A percentile compares a stretch with the other conserved stretches of the same genome.
phyloP scores from a whole-genome alignment of 2,888 invertebrate genomes.

The Drosophila yooni region DNA sequence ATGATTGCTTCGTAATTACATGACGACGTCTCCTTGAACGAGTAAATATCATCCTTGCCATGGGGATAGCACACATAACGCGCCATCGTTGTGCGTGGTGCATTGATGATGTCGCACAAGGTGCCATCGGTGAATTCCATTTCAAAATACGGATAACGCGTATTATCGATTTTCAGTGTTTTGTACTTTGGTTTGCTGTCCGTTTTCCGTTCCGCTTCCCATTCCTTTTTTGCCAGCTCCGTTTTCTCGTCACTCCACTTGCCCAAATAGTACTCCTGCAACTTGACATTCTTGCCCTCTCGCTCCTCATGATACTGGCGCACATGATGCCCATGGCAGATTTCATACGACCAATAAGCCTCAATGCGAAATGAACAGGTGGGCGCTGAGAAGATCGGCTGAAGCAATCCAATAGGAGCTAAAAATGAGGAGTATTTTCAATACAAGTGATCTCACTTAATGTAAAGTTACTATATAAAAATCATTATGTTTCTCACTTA shows the following conservation, averaged over 20 bases:
- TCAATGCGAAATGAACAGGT: slow-evolving; percentile 94
- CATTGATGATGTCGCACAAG: slow-evolving; percentile 94
- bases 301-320: slow-evolving; percentile 98
- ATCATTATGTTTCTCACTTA: slow-evolving; percentile 36
- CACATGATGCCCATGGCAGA: slow-evolving; percentile 96
- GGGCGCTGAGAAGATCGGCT: slow-evolving; percentile 91
- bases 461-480: neutral
- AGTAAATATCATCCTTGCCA: slow-evolving; percentile 96
- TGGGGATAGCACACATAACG: slow-evolving; percentile 95
- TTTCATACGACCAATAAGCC: slow-evolving; percentile 98
- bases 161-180: slow-evolving; percentile 93
- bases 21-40: slow-evolving; percentile 95
- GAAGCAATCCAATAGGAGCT: slow-evolving; percentile 91
- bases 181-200: slow-evolving; percentile 86
- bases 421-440: neutral
- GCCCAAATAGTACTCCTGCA: slow-evolving; percentile 94
- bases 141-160: slow-evolving; percentile 94
- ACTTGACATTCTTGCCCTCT: slow-evolving; percentile 92
- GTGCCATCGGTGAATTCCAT: slow-evolving; percentile 96
- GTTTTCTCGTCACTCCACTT: slow-evolving; percentile 90
- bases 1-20: slow-evolving; percentile 98
- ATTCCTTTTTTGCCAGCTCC: slow-evolving; percentile 86
- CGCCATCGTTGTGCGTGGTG: slow-evolving; percentile 92
- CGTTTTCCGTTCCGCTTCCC: slow-evolving; percentile 86
- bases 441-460: neutral